These are phyloP conservation scores for Macheiramphus alcinus DNA, from an alignment of 2,113 vertebrate species.

Conservation along the genomic window DNA sequence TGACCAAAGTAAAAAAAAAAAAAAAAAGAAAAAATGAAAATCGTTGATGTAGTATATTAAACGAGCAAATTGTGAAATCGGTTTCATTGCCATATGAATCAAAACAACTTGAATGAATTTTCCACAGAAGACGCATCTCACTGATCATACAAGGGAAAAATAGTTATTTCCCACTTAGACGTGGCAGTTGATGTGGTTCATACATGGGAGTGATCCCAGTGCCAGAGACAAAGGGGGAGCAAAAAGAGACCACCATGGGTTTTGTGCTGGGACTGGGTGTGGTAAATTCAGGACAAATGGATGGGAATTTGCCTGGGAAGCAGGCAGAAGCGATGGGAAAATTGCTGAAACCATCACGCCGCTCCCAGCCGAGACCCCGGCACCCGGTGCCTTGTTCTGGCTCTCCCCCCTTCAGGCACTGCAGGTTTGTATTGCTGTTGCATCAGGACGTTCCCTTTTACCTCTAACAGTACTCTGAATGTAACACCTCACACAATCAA, in stretches of 20 bases:
- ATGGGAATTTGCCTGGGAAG: background rate
- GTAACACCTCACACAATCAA: background rate
- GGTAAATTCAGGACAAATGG: background rate
- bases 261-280: background rate
- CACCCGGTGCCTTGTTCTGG: background rate
- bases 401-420: background rate
- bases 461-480: background rate
- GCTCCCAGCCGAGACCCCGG: accelerated
- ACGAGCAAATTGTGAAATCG: background rate
- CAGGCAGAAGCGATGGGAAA: background rate
- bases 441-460: background rate
- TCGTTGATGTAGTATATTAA: background rate
- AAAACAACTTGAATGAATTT: background rate
- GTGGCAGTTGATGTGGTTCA: background rate
- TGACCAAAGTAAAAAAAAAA: background rate
- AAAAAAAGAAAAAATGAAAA: background rate
- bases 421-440: background rate
- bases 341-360: accelerated
- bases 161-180: background rate
- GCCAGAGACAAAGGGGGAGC: background rate
- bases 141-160: background rate
- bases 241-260: background rate
- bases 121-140: background rate
- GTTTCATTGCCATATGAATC: background rate
- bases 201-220: background rate